Base-by-base conservation (phyloP, 2,797 vertebrate genomes). In the Myotis daubentonii region DNA sequence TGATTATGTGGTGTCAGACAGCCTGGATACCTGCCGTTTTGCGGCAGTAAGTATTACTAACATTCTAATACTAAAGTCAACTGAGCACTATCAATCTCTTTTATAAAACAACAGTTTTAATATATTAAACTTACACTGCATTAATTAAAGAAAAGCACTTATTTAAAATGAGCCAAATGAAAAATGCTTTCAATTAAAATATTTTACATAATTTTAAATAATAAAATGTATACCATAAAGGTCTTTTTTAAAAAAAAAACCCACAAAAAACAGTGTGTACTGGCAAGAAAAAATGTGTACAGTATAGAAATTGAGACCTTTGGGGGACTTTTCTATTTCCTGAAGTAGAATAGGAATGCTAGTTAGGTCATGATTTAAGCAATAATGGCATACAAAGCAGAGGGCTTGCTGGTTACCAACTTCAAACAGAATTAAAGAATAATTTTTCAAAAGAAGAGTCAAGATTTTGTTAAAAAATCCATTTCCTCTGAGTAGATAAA, bases 131-230 rank as follows among this genome's bases (percentile, higher is more conserved):
- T 85, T 80, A 4, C 2, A 75, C 44, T 81, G 68, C 84, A 89
- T 66, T 78, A 53, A 66, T 5, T 36, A 84, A 89, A 70, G 16
- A 75, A 87, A 74, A 91, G 2, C 36, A 62, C 4, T 36, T 68
- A 80, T 33, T 84, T 92, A 23, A 53, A 88, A 91, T 66, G 28
- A 91, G 8, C 12, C 23, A 88, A 85, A 51, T 8, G 16, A 84
- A 44, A 49, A 4, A 57, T 44, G 57, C 1, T 49, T 87, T 91
- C 33, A 83, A 62, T 71, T 66, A 75, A 3, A 25, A 47, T 72
- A 81, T 36, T 92, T 87, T 44, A 85, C 70, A 71, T 38, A 71
- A 70, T 62, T 83, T 94, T 55, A 68, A 11, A 44, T 72, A 76
- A 79, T 53, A 86, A 91, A 60, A 41, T 80, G 9, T 33, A 80